A percentile compares a stretch with the other conserved stretches of the same genome.
Evolutionary conservation across 2,113 vertebrate species (phyloP).

Genomic region (Gymnorhina tibicen): DNA sequence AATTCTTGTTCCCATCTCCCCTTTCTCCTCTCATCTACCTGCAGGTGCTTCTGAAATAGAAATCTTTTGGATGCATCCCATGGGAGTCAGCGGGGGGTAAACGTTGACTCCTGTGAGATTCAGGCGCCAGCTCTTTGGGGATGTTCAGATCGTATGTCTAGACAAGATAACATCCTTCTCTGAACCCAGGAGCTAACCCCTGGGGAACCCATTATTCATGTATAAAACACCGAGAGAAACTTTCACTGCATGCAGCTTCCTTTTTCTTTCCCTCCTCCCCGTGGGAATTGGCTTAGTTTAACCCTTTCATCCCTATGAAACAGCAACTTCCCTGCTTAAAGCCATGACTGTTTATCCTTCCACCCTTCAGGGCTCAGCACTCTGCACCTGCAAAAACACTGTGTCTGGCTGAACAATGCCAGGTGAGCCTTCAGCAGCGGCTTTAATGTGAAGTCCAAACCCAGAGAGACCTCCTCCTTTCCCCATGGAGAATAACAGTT

Average conservation of each 20-base stretch:
- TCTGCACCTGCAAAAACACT: slow-evolving; percentile 35
- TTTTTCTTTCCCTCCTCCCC: slow-evolving; percentile 32
- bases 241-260: neutral
- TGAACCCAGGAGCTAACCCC: slow-evolving; percentile 49
- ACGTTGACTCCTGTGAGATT: slow-evolving; percentile 6
- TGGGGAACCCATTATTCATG: slow-evolving; percentile 52
- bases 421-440: neutral
- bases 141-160: slow-evolving; percentile 53
- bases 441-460: slow-evolving; percentile 51
- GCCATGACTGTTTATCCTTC: neutral
- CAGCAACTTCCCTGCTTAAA: neutral
- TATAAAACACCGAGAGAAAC: slow-evolving; percentile 40
- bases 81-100: slow-evolving; percentile 23
- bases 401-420: neutral
- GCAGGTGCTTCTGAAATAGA: slow-evolving; percentile 42
- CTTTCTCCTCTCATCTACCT: slow-evolving; percentile 24
- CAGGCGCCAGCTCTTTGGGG: slow-evolving; percentile 54
- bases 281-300: slow-evolving; percentile 52
- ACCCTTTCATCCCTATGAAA: slow-evolving; percentile 7
- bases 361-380: slow-evolving; percentile 1
- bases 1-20: neutral
- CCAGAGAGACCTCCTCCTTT: neutral
- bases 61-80: slow-evolving; percentile 50
- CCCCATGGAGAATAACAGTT: neutral
- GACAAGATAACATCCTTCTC: slow-evolving; percentile 62